Evolutionary conservation across 2,797 vertebrate species (phyloP).

Genomic region (Coranthus polyacanthus): DNA sequence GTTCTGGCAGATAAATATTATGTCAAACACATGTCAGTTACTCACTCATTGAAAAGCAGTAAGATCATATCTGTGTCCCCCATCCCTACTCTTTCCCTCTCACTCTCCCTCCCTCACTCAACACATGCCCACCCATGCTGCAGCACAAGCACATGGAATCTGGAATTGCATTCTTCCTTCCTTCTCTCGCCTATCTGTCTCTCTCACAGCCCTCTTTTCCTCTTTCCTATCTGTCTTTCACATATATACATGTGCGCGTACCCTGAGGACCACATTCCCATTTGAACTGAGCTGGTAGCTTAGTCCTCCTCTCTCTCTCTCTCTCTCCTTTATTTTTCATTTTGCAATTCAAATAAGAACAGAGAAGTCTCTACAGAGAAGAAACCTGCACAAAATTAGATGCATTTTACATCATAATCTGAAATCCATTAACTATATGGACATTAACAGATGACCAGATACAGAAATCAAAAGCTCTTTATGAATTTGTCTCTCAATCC

Average conservation of each 20-base stretch:
- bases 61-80: slow-evolving; percentile 40
- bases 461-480: slow-evolving; percentile 10
- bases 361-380: slow-evolving; percentile 31
- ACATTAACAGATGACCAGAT: slow-evolving; percentile 30
- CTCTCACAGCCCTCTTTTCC: slow-evolving; percentile 8
- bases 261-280: slow-evolving; percentile 70
- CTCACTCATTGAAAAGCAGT: slow-evolving; percentile 27
- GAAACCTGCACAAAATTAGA: slow-evolving; percentile 28
- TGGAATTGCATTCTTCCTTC: slow-evolving; percentile 63
- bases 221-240: slow-evolving; percentile 44
- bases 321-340: slow-evolving; percentile 11
- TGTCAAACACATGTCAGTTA: slow-evolving; percentile 53
- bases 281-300: slow-evolving; percentile 68
- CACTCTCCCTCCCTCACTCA: slow-evolving; percentile 49
- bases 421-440: slow-evolving; percentile 8
- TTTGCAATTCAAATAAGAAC: slow-evolving; percentile 42
- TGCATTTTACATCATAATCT: slow-evolving; percentile 28
- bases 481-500: background rate
- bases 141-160: slow-evolving; percentile 75
- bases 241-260: slow-evolving; percentile 59
- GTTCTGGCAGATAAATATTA: slow-evolving; percentile 13
- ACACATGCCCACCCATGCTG: slow-evolving; percentile 76
- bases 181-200: slow-evolving; percentile 29
- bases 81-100: slow-evolving; percentile 21
- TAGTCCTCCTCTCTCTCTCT: slow-evolving; percentile 23